Base-by-base conservation (phyloP, 2,113 vertebrate species). In the Jaculus jaculus region DNA sequence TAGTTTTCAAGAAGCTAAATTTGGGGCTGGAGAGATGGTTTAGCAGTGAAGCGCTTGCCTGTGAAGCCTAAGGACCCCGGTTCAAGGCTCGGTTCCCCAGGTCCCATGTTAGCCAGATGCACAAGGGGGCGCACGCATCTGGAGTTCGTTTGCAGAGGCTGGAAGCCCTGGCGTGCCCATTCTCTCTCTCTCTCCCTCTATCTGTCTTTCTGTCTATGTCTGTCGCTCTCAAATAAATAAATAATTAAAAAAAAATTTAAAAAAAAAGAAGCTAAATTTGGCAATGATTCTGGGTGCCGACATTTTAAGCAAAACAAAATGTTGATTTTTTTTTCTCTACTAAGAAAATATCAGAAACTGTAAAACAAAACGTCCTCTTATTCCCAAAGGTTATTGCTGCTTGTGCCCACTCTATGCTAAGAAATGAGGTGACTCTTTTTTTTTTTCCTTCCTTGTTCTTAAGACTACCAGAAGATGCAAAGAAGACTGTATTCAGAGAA, bases 331-430 rank as follows among this genome's bases (percentile, higher is more conserved):
- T 34, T 91, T 51, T 63, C 26, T 18, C 21, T 66, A 74, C 72
- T 84, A 71, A 71, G 82, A 86, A 84, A 93, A 39, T 73, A 84
- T 61, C 75, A 87, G 77, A 66, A 87, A 92, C 24, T 82, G n/a
- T 42, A 83, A 42, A 90, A 77, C 78, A 68, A 93, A 95, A 93
- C 78, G 47, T 80, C 83, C 75, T 71, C 65, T 32, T 8, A n/a
- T 84, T 95, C 81, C 80, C 84, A 65, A 68, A 81, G 54, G 92
- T 80, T 23, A 23, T 66, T 47, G 61, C 39, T 87, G 30, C 81
- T 89, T 79, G 66, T 92, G 90, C 26, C 54, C 74, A 90, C 84
- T 85, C 91, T 78, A 93, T 87, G 87, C 87, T 82, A 89, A 85
- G 89, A 94, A 87, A 91, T 11, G 80, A 77, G 72, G n/a, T 73